phyloP scores from a whole-genome alignment of 2,888 invertebrate genomes.

The Cantharis lateralis region DNA sequence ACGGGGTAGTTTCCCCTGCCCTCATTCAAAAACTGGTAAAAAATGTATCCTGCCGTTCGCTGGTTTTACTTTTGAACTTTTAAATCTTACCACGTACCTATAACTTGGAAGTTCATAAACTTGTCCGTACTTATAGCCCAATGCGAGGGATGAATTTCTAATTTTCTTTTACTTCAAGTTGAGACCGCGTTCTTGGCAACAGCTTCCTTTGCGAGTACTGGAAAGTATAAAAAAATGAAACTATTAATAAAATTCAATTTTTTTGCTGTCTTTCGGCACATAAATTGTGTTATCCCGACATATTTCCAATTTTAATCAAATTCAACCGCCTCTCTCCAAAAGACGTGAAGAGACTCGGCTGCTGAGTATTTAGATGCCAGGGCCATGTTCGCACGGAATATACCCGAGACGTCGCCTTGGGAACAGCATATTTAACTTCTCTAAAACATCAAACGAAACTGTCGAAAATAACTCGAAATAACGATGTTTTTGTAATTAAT shows the following conservation, averaged over 20 bases:
- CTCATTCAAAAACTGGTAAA: background rate
- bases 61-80: background rate
- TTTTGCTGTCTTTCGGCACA: background rate
- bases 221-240: background rate
- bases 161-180: background rate
- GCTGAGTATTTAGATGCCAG: background rate
- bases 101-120: background rate
- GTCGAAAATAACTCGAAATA: background rate
- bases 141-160: background rate
- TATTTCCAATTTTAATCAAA: background rate
- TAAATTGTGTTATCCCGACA: background rate
- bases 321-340: background rate
- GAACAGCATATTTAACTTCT: background rate
- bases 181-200: background rate
- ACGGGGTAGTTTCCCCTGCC: background rate
- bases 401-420: background rate
- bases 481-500: background rate
- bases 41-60: background rate
- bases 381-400: background rate
- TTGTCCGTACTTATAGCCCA: background rate
- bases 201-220: background rate
- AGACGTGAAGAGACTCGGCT: background rate
- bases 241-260: background rate
- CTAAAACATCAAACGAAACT: background rate
- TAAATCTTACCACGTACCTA: background rate